A percentile compares a stretch with the other conserved stretches of the same genome.
These are phyloP conservation scores for Tortrix viridana DNA, from an alignment of 2,888 invertebrate genomes.

Conservation along the genomic window DNA sequence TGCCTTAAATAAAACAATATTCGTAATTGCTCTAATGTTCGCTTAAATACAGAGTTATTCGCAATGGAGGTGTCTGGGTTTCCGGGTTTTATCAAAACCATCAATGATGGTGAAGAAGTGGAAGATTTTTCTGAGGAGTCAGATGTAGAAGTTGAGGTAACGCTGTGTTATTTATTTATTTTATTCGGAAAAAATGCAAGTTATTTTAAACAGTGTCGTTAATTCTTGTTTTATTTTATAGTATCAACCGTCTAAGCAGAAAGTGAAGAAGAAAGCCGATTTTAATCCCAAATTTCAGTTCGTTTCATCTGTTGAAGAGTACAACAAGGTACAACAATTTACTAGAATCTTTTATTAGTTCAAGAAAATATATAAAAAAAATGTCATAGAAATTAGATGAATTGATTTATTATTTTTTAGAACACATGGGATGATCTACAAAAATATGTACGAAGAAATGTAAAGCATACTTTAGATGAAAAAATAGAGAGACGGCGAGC, in stretches of 20 bases:
- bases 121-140: conserved; percentile 92
- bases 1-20: conserved; percentile 14
- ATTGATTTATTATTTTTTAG: conserved; percentile 52
- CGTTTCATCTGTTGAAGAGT: conserved; percentile 90
- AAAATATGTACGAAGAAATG: conserved; percentile 91
- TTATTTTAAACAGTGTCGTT: neutral
- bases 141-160: conserved; percentile 91
- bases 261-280: conserved; percentile 88
- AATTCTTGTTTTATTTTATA: conserved; percentile 62
- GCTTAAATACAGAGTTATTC: conserved; percentile 40
- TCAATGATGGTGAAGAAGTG: conserved; percentile 92
- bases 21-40: conserved; percentile 38
- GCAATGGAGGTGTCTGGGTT: conserved; percentile 60
- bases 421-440: conserved; percentile 92
- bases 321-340: conserved; percentile 83
- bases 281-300: conserved; percentile 93
- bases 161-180: conserved; percentile 27
- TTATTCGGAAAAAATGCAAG: neutral
- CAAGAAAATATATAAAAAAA: neutral
- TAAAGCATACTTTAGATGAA: conserved; percentile 92
- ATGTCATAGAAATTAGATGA: neutral
- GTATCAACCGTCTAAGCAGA: conserved; percentile 93
- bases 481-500: conserved; percentile 87
- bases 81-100: conserved; percentile 91
- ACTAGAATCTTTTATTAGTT: no score